Conservation (phyloP, 2,888 invertebrate species). For the Pardosa pseudoannulata region DNA sequence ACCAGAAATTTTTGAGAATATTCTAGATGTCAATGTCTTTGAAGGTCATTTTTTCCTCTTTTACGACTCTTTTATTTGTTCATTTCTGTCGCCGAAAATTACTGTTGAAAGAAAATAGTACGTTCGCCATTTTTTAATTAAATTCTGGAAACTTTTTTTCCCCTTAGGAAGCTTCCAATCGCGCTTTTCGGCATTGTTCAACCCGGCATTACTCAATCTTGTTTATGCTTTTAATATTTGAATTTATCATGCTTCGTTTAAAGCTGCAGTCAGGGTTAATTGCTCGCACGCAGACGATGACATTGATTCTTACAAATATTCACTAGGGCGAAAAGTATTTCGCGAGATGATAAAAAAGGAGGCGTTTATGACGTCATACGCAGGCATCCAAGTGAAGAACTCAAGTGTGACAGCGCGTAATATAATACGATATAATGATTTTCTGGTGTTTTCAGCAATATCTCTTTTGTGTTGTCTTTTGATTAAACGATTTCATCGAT, state of each 20-base stretch:
- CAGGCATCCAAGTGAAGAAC: background rate
- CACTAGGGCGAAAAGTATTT: background rate
- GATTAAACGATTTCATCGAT: too few relatives aligned
- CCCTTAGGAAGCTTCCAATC: too few relatives aligned
- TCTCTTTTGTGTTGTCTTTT: too few relatives aligned
- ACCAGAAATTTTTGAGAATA: background rate
- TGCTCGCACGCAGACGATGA: background rate
- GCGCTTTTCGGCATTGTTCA: too few relatives aligned
- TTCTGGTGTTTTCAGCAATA: background rate
- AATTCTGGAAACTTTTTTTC: background rate
- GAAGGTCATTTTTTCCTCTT: too few relatives aligned
- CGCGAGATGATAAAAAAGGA: background rate
- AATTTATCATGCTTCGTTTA: background rate
- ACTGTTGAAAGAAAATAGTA: too few relatives aligned
- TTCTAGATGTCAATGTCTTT: too few relatives aligned
- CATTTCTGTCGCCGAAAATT: too few relatives aligned
- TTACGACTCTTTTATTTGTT: too few relatives aligned
- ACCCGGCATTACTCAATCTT: background rate
- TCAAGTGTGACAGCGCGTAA: background rate
- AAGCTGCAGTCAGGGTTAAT: background rate
- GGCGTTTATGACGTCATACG: background rate
- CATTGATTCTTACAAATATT: background rate
- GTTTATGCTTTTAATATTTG: conserved; percentile 3
- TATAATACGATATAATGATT: background rate
- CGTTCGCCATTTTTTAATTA: background rate